These are phyloP conservation scores for Ormyrus nitidulus DNA, from an alignment of 2,888 invertebrate genomes.

Conservation along the genomic window DNA sequence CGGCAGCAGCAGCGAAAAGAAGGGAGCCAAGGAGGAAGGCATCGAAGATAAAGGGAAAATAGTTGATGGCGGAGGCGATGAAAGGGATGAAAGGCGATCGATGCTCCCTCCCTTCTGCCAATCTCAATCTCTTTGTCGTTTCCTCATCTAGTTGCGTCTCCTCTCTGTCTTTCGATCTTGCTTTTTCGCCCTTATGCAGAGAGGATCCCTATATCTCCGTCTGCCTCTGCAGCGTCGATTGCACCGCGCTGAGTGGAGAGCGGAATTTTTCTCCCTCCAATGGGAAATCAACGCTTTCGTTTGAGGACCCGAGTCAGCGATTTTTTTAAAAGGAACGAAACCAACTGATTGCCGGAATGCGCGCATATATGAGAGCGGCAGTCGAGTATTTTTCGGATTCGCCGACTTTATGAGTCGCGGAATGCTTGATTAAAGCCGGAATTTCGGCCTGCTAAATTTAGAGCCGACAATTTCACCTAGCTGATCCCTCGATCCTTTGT, in stretches of 20 bases:
- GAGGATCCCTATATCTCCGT: conserved; percentile 10
- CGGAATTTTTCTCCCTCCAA: conserved; percentile 47
- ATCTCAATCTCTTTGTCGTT: conserved; percentile 48
- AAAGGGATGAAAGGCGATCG: conserved; percentile 58
- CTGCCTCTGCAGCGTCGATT: conserved; percentile 9
- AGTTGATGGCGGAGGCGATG: conserved; percentile 48
- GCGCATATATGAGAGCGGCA: not conserved
- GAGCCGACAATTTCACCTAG: not conserved
- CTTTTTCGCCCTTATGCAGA: conserved; percentile 28
- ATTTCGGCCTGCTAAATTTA: not conserved
- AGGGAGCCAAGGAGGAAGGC: conserved; percentile 28
- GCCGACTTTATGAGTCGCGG: not conserved
- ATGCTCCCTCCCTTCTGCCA: conserved; percentile 41
- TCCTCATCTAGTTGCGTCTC: conserved; percentile 27
- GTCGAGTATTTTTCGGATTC: not conserved
- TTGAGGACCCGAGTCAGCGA: conserved; percentile 41
- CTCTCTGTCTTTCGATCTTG: conserved; percentile 28
- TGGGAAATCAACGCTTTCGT: conserved; percentile 51
- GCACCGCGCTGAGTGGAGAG: conserved; percentile 10
- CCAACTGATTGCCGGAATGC: conserved; percentile 31
- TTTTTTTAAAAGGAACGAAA: conserved; percentile 21
- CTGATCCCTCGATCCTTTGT: not conserved
- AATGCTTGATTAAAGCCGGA: conserved; percentile 17
- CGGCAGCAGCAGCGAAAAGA: not conserved
- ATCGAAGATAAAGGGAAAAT: conserved; percentile 54